A percentile compares a stretch with the other conserved stretches of the same genome.
These are phyloP conservation scores for Mus caroli DNA, from an alignment of 2,797 vertebrate species.

Conservation along the genomic window DNA sequence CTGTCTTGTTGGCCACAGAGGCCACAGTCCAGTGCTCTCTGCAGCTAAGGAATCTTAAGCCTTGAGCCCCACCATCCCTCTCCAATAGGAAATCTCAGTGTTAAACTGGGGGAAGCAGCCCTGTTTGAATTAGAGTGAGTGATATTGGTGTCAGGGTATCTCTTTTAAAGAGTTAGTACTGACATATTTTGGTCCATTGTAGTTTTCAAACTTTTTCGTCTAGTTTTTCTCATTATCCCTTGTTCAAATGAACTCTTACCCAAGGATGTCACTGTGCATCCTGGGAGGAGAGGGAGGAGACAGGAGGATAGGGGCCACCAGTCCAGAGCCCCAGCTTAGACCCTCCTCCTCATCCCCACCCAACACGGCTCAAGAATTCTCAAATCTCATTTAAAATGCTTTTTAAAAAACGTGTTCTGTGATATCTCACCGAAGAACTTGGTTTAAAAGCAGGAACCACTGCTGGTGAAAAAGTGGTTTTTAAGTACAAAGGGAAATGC, in stretches of 20 bases:
- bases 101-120: neutral
- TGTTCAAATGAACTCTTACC: constrained; percentile 4
- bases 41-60: neutral
- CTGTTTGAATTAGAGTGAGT: neutral
- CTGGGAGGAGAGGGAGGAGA: neutral
- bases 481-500: constrained; percentile 77
- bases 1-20: constrained; percentile 58
- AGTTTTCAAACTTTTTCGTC: constrained; percentile 71
- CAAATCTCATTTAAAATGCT: neutral
- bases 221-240: constrained; percentile 33
- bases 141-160: constrained; percentile 46
- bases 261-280: neutral
- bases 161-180: constrained; percentile 56
- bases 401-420: constrained; percentile 31
- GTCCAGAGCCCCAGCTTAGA: constrained; percentile 21
- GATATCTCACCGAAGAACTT: constrained; percentile 20
- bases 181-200: constrained; percentile 63
- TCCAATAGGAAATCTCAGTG: constrained; percentile 27
- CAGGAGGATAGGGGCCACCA: neutral
- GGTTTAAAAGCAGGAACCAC: constrained; percentile 55
- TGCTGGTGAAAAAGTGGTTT: constrained; percentile 56
- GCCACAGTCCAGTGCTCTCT: neutral
- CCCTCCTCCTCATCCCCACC: neutral
- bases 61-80: constrained; percentile 48
- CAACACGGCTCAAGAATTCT: constrained; percentile 39